Base-by-base conservation (phyloP, 2,797 vertebrate species). In the Myotis pilosus region DNA sequence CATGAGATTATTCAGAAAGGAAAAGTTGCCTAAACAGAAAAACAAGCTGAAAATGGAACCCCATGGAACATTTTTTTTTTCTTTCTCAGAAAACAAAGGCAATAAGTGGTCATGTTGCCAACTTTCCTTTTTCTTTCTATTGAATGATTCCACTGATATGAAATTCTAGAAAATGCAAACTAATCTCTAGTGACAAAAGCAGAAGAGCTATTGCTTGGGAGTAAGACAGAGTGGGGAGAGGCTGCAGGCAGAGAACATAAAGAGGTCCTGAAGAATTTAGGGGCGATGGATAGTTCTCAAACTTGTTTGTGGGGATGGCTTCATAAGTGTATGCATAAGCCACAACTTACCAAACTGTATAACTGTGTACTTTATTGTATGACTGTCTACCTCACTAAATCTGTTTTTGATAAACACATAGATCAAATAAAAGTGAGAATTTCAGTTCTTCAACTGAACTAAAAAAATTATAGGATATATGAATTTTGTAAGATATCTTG, bases 91-190 rank as follows among this genome's bases (percentile, higher is more conserved):
- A 92, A 88, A 88, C 19, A 68, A 87, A 91, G n/a, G n/a, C 57
- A 44, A 78, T 53, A 83, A 87, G 6, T 60, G 41, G 68, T 79
- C 36, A 53, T 22, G 19, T 64, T 79, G 49, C 15, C 75, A 86
- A 17, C 19, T 55, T 79, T 38, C 2, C n/a, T 44, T 38, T 28
- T 79, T 38, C 51, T 38, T 57, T 55, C 53, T 60, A 60, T 30
- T 75, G 33, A 75, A 53, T 44, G 51, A 76, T 53, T 75, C 17
- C 75, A 89, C 60, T 86, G n/a, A 25, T 20, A 75, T 86, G 6
- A 53, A 93, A 87, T 53, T 86, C 41, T 47, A 82, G 74, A 80
- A 93, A 93, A 90, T 53, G 68, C 81, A 91, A 93, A 86, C 15
- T 47, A 76, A 38, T 47, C 69, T 90, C 3, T 53, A 81, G 44